Percentiles rank a stretch among this genome's conserved stretches.
These are phyloP conservation scores for Eptesicus fuscus DNA, from an alignment of 2,113 vertebrate genomes.

Conservation along the genomic window DNA sequence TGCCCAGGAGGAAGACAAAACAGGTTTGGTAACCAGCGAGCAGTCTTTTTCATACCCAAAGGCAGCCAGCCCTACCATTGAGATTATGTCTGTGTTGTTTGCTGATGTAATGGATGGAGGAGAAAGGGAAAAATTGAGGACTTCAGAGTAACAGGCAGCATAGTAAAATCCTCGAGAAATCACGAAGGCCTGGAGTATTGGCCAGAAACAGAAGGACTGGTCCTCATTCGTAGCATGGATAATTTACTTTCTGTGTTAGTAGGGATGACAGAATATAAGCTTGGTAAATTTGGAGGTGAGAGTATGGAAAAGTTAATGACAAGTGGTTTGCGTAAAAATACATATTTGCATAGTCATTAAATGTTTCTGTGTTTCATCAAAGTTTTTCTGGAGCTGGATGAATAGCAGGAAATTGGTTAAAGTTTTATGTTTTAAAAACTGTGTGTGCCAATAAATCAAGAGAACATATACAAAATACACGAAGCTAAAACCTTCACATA, in stretches of 20 bases:
- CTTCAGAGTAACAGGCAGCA: neutral
- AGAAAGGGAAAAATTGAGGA: neutral
- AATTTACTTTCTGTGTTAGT: neutral
- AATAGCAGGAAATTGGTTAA: neutral
- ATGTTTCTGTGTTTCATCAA: neutral
- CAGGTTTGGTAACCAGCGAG: neutral
- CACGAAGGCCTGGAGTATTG: neutral
- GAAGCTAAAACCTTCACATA: neutral
- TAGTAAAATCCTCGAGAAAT: neutral
- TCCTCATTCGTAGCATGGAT: neutral
- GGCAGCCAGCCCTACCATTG: neutral
- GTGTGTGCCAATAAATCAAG: neutral
- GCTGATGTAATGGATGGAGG: neutral
- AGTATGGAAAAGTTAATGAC: neutral
- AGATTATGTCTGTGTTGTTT: neutral
- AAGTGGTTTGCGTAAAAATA: neutral
- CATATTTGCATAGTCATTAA: neutral
- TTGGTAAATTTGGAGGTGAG: neutral
- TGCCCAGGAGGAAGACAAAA: neutral
- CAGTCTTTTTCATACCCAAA: neutral
- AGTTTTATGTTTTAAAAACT: slow-evolving; percentile 11
- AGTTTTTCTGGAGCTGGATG: neutral
- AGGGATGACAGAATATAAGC: neutral
- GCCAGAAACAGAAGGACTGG: neutral
- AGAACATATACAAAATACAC: neutral